A percentile compares a stretch with the other conserved stretches of the same genome.
These are phyloP conservation scores for Mythimna albipuncta DNA, from an alignment of 2,888 invertebrate species.

Conservation along the genomic window DNA sequence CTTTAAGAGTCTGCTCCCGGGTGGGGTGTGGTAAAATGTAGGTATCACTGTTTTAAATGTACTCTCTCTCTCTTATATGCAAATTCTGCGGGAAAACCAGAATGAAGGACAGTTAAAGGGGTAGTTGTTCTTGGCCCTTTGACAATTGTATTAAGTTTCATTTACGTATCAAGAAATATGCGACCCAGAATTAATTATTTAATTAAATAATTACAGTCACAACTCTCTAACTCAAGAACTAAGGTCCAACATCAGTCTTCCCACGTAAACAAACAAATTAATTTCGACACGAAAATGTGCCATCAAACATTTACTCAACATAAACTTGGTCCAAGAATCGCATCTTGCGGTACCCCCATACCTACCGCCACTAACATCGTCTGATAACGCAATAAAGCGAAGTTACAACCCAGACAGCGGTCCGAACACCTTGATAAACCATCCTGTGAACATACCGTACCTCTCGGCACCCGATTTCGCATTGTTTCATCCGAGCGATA, in stretches of 20 bases:
- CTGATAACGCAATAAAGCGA: constrained; percentile 67
- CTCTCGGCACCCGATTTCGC: constrained; percentile 53
- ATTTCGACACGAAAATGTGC: constrained; percentile 44
- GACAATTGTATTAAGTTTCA: neutral
- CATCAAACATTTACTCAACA: constrained; percentile 62
- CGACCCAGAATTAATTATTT: neutral
- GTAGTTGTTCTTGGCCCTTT: constrained; percentile 12
- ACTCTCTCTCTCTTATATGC: constrained; percentile 45
- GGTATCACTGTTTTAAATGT: constrained; percentile 54
- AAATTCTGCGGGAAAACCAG: constrained; percentile 52
- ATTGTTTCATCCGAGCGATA: constrained; percentile 64
- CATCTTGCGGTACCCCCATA: constrained; percentile 64
- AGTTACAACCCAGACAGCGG: constrained; percentile 63
- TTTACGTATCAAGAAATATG: neutral
- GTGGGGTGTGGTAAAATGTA: constrained; percentile 46
- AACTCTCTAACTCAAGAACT: neutral
- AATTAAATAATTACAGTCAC: neutral
- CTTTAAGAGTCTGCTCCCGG: constrained; percentile 42
- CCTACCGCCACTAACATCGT: constrained; percentile 58
- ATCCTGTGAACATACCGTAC: constrained; percentile 55
- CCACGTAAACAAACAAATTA: constrained; percentile 28
- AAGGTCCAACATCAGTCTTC: neutral
- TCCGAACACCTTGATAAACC: constrained; percentile 65
- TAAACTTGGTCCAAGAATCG: constrained; percentile 65
- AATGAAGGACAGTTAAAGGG: constrained; percentile 25